These are phyloP conservation scores for Drosophila affinis DNA, from an alignment of 2,888 invertebrate species.

Conservation along the genomic window DNA sequence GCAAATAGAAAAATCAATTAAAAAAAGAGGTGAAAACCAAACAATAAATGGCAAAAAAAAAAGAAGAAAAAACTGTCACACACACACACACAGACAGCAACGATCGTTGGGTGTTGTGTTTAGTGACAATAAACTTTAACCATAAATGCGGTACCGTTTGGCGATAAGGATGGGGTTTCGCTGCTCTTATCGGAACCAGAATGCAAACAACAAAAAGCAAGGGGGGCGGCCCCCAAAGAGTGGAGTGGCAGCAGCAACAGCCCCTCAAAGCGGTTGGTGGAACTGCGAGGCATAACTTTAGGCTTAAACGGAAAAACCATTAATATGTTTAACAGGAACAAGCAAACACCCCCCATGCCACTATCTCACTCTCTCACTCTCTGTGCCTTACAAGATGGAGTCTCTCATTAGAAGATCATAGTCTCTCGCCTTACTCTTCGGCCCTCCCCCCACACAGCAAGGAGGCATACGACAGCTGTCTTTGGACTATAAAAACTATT, in stretches of 20 bases:
- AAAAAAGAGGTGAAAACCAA: conserved; percentile 68
- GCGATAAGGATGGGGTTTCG: conserved; percentile 51
- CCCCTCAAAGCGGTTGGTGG: not conserved
- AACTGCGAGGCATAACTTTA: conserved; percentile 70
- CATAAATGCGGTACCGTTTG: conserved; percentile 27
- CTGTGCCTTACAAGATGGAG: too few relatives aligned
- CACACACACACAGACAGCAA: not conserved
- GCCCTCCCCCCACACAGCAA: not conserved
- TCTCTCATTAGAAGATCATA: not conserved
- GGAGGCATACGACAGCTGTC: conserved; percentile 54
- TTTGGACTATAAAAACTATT: conserved; percentile 52
- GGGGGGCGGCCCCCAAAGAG: conserved; percentile 18
- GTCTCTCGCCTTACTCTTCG: not conserved
- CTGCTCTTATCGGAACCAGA: conserved; percentile 52
- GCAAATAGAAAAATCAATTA: conserved; percentile 72
- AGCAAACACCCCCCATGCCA: not conserved
- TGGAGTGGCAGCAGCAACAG: not conserved
- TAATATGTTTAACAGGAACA: not conserved
- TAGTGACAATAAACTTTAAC: conserved; percentile 68
- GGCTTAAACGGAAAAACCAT: conserved; percentile 49
- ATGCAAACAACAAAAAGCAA: conserved; percentile 9
- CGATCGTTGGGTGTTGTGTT: not conserved
- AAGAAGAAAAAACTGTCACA: conserved; percentile 17
- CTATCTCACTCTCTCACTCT: too few relatives aligned
- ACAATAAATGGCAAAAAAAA: conserved; percentile 57